Conservation (phyloP, 2,888 invertebrate genomes). For the Harmothoe impar region DNA sequence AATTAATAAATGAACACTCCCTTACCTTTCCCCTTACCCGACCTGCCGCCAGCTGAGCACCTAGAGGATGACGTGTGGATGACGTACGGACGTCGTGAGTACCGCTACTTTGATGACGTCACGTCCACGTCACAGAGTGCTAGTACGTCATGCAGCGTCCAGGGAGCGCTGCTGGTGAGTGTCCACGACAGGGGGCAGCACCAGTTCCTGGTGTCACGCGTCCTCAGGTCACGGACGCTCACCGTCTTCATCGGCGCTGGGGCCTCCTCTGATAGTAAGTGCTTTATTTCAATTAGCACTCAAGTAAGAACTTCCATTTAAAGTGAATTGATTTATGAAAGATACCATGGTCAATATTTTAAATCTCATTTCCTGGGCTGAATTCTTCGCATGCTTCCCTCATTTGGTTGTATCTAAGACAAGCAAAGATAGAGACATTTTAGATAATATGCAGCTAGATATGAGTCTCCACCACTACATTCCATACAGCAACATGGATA, state of each 20-base stretch:
- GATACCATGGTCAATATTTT: too few species aligned
- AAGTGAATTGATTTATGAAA: too few species aligned
- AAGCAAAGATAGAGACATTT: too few species aligned
- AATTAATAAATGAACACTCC: too few species aligned
- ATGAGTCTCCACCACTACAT: too few species aligned
- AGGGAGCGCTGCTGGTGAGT: conserved; percentile 64
- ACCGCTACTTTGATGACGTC: conserved; percentile 61
- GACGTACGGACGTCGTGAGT: conserved; percentile 55
- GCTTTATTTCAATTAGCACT: background rate
- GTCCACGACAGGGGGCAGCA: conserved; percentile 63
- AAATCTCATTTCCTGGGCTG: too few species aligned
- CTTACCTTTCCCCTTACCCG: too few species aligned
- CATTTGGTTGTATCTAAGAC: too few species aligned
- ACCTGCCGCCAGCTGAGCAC: conserved; percentile 43
- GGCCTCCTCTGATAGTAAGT: background rate
- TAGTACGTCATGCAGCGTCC: conserved; percentile 16
- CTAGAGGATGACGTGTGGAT: conserved; percentile 64
- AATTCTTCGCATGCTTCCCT: too few species aligned
- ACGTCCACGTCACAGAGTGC: conserved; percentile 47
- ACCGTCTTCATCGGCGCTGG: conserved; percentile 68
- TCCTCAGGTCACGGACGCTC: conserved; percentile 65
- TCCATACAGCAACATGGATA: too few species aligned
- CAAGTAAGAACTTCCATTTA: too few species aligned
- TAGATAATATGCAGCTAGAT: too few species aligned
- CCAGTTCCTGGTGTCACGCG: conserved; percentile 61